Evolutionary conservation across 2,797 vertebrate species (phyloP).

Genomic region (Gorsachius magnificus): DNA sequence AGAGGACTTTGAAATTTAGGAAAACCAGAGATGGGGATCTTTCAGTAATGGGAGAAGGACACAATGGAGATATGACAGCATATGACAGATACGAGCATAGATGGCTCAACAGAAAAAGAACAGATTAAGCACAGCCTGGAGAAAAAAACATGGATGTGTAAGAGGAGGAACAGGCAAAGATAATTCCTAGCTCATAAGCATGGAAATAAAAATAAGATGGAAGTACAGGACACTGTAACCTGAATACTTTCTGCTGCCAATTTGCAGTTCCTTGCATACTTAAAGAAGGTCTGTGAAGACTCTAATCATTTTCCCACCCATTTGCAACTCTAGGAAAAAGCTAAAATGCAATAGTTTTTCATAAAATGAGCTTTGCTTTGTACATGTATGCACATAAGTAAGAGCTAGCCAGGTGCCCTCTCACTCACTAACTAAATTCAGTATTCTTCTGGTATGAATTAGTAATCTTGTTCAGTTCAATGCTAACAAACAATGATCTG

Average conservation of each 20-base stretch:
- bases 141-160: neutral
- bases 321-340: neutral
- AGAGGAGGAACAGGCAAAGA: neutral
- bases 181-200: neutral
- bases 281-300: neutral
- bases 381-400: neutral
- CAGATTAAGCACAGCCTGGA: neutral
- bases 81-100: neutral
- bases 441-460: neutral
- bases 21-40: neutral
- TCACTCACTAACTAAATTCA: neutral
- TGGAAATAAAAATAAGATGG: neutral
- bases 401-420: neutral
- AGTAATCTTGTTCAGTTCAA: neutral
- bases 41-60: neutral
- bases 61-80: neutral
- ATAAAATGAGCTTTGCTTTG: neutral
- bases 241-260: neutral
- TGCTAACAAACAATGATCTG: neutral
- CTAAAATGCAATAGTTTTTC: neutral
- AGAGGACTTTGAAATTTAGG: neutral
- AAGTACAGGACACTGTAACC: neutral
- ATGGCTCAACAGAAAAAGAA: neutral
- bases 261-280: neutral
- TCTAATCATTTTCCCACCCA: neutral